Base-by-base conservation (phyloP, 2,888 invertebrate species). In the Apomyelois bistriatella region DNA sequence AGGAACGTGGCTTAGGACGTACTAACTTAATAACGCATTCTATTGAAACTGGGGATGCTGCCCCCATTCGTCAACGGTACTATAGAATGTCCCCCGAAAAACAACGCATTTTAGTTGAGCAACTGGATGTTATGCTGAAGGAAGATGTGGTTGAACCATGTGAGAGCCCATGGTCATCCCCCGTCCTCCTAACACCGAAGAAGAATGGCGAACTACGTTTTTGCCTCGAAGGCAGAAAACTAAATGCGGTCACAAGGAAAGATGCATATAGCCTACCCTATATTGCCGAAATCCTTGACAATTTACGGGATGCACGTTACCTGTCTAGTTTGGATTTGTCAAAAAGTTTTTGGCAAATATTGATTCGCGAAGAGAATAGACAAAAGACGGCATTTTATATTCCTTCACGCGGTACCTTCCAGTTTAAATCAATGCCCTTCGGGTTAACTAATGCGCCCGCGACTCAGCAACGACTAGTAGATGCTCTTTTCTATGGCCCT, bases 1-100 rank as follows among this genome's bases (percentile, higher is more conserved):
- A 62, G 53, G 6, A 47, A 10, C 47, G 50, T 13, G 64, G 66
- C 5, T 10, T 61, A 15, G 65, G 68, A 17, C 42, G 58, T 0
- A 68, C 65, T 1, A 17, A 52, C 2, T 5, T 66, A 1, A 61
- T 60, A 4, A 47, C 41, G 1, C 17, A 41, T 16, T 17, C 17
- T 10, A 41, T 41, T 41, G 17, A 41, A 3, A 41, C 41, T 10
- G 66, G 65, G 6, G 55, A 65, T 52, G 36, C 65, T 38, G 16
- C 41, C 0, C 66, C 67, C 10, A 61, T 67, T 13, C 51, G 62
- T 15, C 66, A 66, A 40, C 53, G 70, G 0, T 64, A 63, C 17
- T 65, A 66, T 22, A 12, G 66, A 9, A 46, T 67, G 55, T 62
- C 67, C 1, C 68, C 65, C 0, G 65, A 62, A 22, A 67, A 67